Percentiles rank a stretch among this genome's conserved stretches.
These are phyloP conservation scores for Chymomyza caudatula DNA, from an alignment of 2,888 invertebrate species.

Conservation along the genomic window DNA sequence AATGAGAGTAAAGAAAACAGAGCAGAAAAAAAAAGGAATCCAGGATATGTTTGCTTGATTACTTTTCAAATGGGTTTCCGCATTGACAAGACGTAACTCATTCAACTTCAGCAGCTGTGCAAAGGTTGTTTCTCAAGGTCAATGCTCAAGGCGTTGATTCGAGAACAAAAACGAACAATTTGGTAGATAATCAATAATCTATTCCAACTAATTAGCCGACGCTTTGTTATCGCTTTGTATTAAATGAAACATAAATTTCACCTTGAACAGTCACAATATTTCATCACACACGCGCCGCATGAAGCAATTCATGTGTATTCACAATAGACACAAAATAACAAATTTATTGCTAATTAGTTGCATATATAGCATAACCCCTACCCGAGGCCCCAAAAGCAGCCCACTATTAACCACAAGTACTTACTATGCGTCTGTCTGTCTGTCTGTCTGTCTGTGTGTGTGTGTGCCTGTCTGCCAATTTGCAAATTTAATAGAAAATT, in stretches of 20 bases:
- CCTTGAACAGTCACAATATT: conserved; percentile 35
- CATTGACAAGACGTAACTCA: neutral
- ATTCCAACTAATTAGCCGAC: conserved; percentile 36
- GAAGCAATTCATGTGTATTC: conserved; percentile 40
- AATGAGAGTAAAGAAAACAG: neutral
- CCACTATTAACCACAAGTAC: neutral
- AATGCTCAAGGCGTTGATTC: conserved; percentile 1
- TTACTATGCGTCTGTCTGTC: neutral
- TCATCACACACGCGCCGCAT: conserved; percentile 28
- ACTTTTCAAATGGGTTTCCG: conserved; percentile 41
- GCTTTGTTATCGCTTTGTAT: conserved; percentile 27
- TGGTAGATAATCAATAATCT: conserved; percentile 15
- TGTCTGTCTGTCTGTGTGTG: conserved; percentile 5
- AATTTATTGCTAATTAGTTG: conserved; percentile 69
- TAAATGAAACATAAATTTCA: conserved; percentile 26
- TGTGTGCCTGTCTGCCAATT: conserved; percentile 37
- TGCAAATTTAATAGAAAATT: conserved; percentile 67
- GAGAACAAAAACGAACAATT: neutral
- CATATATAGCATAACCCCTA: conserved; percentile 3
- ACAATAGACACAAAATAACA: conserved; percentile 37
- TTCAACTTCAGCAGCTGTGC: neutral
- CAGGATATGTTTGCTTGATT: conserved; percentile 49
- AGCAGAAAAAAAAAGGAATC: neutral
- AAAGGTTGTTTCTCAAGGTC: conserved; percentile 6
- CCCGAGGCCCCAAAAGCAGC: neutral